phyloP scores from a whole-genome alignment of 2,113 vertebrate species.

The Plecotus auritus region DNA sequence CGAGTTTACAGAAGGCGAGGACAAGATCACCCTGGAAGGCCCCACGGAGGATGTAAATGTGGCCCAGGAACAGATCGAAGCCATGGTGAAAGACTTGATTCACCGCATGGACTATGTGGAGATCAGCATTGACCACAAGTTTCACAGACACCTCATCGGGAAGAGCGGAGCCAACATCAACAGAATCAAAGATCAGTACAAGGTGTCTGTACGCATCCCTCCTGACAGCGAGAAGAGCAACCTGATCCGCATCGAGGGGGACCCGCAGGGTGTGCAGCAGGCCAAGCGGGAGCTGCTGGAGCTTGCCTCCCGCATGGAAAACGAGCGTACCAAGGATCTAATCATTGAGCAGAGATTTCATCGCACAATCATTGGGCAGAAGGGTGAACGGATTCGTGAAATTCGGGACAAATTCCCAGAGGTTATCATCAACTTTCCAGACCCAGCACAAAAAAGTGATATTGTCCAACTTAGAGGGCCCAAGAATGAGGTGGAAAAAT shows the following conservation, averaged over 20 bases:
- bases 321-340: slow-evolving; percentile 99
- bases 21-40: slow-evolving; percentile 96
- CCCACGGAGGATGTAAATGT: slow-evolving; percentile 96
- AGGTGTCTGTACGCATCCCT: slow-evolving; percentile 98
- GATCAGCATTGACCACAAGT: slow-evolving; percentile 96
- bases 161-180: slow-evolving; percentile 98
- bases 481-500: slow-evolving; percentile 97
- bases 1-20: slow-evolving; percentile 99
- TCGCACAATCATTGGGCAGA: slow-evolving; percentile 98
- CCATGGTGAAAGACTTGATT: slow-evolving; percentile 93
- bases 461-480: slow-evolving; percentile 98
- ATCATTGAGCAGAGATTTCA: slow-evolving; percentile 99
- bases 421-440: slow-evolving; percentile 99
- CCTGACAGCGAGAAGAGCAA: slow-evolving; percentile 98
- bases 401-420: slow-evolving; percentile 98
- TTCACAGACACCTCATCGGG: slow-evolving; percentile 97
- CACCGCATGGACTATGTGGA: slow-evolving; percentile 97
- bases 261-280: slow-evolving; percentile 97
- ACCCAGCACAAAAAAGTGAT: slow-evolving; percentile 95
- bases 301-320: slow-evolving; percentile 98
- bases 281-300: slow-evolving; percentile 98
- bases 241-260: slow-evolving; percentile 97
- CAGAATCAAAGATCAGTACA: slow-evolving; percentile 98
- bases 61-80: slow-evolving; percentile 95
- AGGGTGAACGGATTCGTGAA: slow-evolving; percentile 97